These are phyloP conservation scores for Danio choprae DNA, from an alignment of 2,797 vertebrate genomes.

Conservation along the genomic window DNA sequence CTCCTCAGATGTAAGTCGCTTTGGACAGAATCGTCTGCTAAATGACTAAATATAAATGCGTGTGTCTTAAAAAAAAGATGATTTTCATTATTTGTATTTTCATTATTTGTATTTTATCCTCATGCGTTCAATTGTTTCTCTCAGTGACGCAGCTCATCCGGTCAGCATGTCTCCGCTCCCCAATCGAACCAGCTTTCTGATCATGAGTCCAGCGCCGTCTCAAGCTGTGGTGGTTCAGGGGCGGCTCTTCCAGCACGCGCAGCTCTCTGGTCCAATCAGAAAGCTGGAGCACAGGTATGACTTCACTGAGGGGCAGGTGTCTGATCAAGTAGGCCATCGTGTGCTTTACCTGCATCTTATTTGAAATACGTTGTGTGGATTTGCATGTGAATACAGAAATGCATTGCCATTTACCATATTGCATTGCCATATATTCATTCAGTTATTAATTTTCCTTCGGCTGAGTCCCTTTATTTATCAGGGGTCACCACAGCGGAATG, in stretches of 20 bases:
- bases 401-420: too few relatives aligned
- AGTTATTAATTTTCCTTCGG: too few relatives aligned
- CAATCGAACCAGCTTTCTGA: constrained; percentile 73
- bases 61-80: neutral
- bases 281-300: constrained; percentile 90
- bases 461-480: too few relatives aligned
- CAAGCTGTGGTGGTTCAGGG: constrained; percentile 87
- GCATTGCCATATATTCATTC: too few relatives aligned
- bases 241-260: constrained; percentile 89
- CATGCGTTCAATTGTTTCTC: neutral
- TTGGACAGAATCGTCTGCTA: too few relatives aligned
- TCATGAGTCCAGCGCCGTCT: constrained; percentile 69
- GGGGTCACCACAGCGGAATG: too few relatives aligned
- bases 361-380: neutral
- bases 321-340: neutral
- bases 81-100: neutral
- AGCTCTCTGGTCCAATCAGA: constrained; percentile 76
- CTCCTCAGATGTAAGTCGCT: too few relatives aligned
- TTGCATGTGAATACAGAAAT: too few relatives aligned
- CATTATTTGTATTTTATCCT: neutral
- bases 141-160: constrained; percentile 83
- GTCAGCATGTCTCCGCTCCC: constrained; percentile 68
- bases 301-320: neutral
- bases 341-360: neutral
- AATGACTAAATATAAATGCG: too few relatives aligned